These are phyloP conservation scores for Caligus rogercresseyi DNA, from an alignment of 1,140 invertebrate species.

Conservation along the genomic window DNA sequence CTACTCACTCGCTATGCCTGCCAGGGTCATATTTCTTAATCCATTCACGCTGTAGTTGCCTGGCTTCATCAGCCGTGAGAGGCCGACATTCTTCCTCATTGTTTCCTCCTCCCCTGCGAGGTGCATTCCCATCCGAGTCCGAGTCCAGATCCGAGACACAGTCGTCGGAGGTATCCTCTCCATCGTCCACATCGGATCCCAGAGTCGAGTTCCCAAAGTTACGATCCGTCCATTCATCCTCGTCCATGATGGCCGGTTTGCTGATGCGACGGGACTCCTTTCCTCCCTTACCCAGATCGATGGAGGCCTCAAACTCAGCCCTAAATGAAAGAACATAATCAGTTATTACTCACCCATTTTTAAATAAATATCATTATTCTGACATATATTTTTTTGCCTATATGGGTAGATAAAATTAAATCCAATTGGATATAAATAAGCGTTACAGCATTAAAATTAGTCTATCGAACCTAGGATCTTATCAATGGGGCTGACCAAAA, in stretches of 20 bases:
- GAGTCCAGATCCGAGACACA: slow-evolving; percentile 11
- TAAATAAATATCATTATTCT: no score
- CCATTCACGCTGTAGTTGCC: slow-evolving; percentile 16
- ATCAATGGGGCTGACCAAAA: no score
- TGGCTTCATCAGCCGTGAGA: slow-evolving; percentile 14
- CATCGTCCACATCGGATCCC: slow-evolving; percentile 47
- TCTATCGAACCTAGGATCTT: no score
- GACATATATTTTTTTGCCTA: no score
- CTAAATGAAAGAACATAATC: no score
- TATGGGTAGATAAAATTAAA: no score
- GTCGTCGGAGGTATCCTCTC: slow-evolving; percentile 33
- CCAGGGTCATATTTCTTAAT: slow-evolving; percentile 8
- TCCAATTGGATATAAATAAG: no score
- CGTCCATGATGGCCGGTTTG: slow-evolving; percentile 41
- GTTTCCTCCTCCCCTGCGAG: no score
- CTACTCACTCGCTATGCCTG: neutral
- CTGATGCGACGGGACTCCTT: neutral
- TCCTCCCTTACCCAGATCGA: neutral
- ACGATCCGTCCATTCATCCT: slow-evolving; percentile 78
- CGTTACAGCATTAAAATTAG: no score
- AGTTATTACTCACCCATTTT: no score
- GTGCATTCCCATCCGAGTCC: neutral
- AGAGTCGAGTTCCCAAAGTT: slow-evolving; percentile 52
- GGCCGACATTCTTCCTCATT: slow-evolving; percentile 5
- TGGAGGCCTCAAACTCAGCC: slow-evolving; percentile 14